Base-by-base conservation (phyloP, 2,888 invertebrate species). In the Ommatoiulus sabulosus region DNA sequence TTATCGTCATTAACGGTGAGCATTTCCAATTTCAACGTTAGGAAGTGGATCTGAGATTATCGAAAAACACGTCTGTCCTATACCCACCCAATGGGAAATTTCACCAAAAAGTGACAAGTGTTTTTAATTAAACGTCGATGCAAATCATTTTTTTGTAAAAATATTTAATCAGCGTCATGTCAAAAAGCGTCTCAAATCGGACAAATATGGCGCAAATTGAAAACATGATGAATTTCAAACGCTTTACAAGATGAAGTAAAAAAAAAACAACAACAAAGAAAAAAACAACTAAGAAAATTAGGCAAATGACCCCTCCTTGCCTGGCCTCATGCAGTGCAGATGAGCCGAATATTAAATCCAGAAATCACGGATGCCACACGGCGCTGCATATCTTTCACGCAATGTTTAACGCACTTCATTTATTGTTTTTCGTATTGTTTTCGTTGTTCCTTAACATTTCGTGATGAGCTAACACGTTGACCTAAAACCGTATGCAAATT, bases 101-200 rank as follows among this genome's bases (percentile, higher is more conserved):
- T 72, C 72, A 8, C 8, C 20, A 72, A n/a, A 72, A 72, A 72
- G 72, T 72, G 24, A 72, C 72, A 8, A 24, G 20, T 72, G 8
- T 72, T 63, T 63, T 20, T 72, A 24, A 72, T 72, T 72, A 72
- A 72, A 72, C 4, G n/a, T 63, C 63, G 63, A n/a, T n/a, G n/a
- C 63, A 63, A 17, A 17, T 63, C 52, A 52, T 52, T 52, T 52
- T 52, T 52, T 52, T 52, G 52, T 10, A 52, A n/a, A n/a, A n/a
- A n/a, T n/a, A n/a, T n/a, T n/a, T n/a, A n/a, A n/a, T n/a, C n/a
- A n/a, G n/a, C 52, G 17, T 52, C 52, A 52, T 12, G 8, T 52
- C 52, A 52, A 52, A 52, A 52, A 52, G 72, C 72, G 72, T 4
- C 1, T 72, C 72, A 24, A 72, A 72, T 72, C 8, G 8, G 72